phyloP scores from a whole-genome alignment of 2,113 vertebrate species.

The Tachysurus fulvidraco region DNA sequence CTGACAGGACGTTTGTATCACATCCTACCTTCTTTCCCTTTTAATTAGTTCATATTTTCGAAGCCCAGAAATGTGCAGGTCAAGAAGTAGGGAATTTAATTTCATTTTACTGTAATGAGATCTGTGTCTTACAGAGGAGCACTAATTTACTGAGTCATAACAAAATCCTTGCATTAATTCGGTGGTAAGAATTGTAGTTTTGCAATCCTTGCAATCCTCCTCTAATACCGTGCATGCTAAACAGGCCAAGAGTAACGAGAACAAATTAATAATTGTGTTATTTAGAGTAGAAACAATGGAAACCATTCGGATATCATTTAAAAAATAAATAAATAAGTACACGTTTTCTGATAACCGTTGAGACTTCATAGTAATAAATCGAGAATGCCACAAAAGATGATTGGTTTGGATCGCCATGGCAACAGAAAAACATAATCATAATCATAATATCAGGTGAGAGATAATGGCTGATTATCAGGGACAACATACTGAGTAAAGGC shows the following conservation, averaged over 20 bases:
- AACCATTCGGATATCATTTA: not conserved
- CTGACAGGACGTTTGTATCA: conserved; percentile 25
- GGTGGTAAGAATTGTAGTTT: not conserved
- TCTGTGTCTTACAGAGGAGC: conserved; percentile 34
- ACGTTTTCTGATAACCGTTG: not conserved
- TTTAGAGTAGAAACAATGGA: not conserved
- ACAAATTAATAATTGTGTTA: conserved; percentile 32
- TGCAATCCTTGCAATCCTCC: conserved; percentile 5
- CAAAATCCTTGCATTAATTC: conserved; percentile 27
- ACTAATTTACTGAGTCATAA: conserved; percentile 30
- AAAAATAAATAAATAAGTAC: not conserved
- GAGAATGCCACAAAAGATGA: not conserved
- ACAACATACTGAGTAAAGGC: not conserved
- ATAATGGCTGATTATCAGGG: not conserved
- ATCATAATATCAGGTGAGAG: not conserved
- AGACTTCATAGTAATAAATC: not conserved
- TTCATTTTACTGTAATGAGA: conserved; percentile 50
- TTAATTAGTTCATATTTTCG: conserved; percentile 50
- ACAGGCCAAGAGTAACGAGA: conserved; percentile 37
- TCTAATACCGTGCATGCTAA: not conserved
- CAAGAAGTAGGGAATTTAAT: conserved; percentile 51
- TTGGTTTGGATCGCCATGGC: not conserved
- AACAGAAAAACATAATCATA: not conserved
- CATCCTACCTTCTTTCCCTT: conserved; percentile 14
- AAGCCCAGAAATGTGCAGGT: conserved; percentile 40